Conservation (phyloP, 1,140 invertebrate genomes). For the Andrena cerasifolii region DNA sequence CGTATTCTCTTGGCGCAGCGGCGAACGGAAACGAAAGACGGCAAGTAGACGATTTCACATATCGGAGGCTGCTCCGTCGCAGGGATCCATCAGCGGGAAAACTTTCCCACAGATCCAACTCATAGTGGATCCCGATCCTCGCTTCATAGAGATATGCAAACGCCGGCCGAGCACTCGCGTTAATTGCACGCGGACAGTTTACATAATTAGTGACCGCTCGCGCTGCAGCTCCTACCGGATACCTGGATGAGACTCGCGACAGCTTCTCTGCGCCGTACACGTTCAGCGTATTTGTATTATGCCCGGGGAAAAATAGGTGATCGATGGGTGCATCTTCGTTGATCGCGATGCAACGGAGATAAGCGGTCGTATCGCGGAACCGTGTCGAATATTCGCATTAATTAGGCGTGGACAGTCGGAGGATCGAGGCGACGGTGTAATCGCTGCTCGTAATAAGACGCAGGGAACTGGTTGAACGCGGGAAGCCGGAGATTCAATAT, state of each 20-base stretch:
- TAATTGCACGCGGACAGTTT: too few species aligned
- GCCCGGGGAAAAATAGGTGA: neutral
- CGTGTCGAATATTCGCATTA: conserved; percentile 38
- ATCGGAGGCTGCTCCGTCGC: too few species aligned
- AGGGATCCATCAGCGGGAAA: too few species aligned
- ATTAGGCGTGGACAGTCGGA: conserved; percentile 1
- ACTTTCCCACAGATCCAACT: too few species aligned
- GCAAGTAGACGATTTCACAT: too few species aligned
- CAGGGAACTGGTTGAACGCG: conserved; percentile 24
- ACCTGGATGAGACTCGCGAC: neutral
- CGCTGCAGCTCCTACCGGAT: neutral
- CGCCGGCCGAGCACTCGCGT: neutral
- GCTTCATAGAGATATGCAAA: neutral
- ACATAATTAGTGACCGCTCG: neutral
- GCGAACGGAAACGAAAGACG: too few species aligned
- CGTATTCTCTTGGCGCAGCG: too few species aligned
- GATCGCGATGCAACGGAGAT: neutral
- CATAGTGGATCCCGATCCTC: too few species aligned
- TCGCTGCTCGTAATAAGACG: conserved; percentile 13
- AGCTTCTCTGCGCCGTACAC: neutral
- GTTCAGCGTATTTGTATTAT: neutral
- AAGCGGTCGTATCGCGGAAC: neutral
- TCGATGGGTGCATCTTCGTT: neutral
- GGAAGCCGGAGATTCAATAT: neutral
- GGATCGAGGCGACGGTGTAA: neutral